Conservation (phyloP, 1,140 invertebrate genomes). For the Hylaeus anthracinus region DNA sequence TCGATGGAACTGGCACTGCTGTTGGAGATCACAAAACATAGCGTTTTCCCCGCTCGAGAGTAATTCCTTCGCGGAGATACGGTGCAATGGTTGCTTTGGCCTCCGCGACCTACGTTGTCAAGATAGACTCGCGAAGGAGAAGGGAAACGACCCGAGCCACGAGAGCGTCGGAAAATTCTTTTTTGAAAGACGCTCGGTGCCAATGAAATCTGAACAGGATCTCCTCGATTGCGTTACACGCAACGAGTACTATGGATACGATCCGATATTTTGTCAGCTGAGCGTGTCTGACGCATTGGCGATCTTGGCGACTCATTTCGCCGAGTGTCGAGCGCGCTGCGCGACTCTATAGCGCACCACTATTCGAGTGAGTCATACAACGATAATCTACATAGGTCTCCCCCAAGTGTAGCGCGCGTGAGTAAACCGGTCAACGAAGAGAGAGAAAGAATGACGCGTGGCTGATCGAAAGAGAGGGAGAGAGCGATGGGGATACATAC, state of each 20-base stretch:
- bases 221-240: not conserved
- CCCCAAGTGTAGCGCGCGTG: conserved; percentile 41
- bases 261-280: not conserved
- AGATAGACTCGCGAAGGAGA: conserved; percentile 55
- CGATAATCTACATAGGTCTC: conserved; percentile 58
- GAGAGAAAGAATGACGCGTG: conserved; percentile 9
- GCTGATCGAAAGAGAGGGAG: conserved; percentile 13
- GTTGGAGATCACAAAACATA: conserved; percentile 34
- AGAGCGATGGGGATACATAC: not conserved
- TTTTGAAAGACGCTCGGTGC: not conserved
- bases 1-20: conserved; percentile 29
- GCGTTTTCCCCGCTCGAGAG: conserved; percentile 51
- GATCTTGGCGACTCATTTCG: conserved; percentile 40
- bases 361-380: conserved; percentile 58
- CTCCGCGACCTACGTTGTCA: conserved; percentile 65
- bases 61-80: conserved; percentile 64
- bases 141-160: not conserved
- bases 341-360: conserved; percentile 36
- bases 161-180: too few species aligned
- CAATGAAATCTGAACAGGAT: too few species aligned
- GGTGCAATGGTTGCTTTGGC: conserved; percentile 63
- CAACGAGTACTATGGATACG: not conserved
- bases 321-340: not conserved
- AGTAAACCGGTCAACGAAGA: conserved; percentile 50
- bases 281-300: conserved; percentile 44